Percentiles rank a stretch among this genome's conserved stretches.
Conservation (phyloP, 2,113 vertebrate genomes). For the Ploceus nigricollis region DNA sequence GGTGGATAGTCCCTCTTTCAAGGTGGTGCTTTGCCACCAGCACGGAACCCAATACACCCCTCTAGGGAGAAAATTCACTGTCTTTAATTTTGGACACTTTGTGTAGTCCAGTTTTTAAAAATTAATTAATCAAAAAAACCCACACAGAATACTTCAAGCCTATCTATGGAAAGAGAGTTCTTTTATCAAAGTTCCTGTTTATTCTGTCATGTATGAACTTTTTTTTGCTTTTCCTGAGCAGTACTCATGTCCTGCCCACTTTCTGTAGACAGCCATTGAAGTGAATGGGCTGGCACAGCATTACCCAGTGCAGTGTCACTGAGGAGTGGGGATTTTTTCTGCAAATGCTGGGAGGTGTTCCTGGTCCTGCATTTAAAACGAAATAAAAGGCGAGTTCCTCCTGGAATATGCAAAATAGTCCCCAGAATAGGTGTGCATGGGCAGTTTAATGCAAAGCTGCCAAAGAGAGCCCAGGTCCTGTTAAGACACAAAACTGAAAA, state of each 20-base stretch:
- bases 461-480: neutral
- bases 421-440: neutral
- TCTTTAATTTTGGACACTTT: neutral
- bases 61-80: neutral
- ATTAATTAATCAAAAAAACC: neutral
- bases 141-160: neutral
- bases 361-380: neutral
- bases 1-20: neutral
- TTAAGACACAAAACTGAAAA: neutral
- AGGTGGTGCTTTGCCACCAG: neutral
- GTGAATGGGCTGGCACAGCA: neutral
- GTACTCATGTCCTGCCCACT: neutral
- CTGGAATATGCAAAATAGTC: neutral
- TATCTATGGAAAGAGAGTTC: neutral
- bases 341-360: neutral
- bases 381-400: neutral
- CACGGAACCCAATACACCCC: neutral
- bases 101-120: neutral
- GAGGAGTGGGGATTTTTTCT: neutral
- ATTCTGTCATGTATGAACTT: neutral
- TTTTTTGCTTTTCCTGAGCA: neutral
- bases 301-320: neutral
- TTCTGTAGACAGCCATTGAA: neutral
- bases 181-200: neutral
- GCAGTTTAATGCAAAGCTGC: neutral